A percentile compares a stretch with the other conserved stretches of the same genome.
Conservation (phyloP, 2,888 invertebrate species). For the Temnothorax unifasciatus region DNA sequence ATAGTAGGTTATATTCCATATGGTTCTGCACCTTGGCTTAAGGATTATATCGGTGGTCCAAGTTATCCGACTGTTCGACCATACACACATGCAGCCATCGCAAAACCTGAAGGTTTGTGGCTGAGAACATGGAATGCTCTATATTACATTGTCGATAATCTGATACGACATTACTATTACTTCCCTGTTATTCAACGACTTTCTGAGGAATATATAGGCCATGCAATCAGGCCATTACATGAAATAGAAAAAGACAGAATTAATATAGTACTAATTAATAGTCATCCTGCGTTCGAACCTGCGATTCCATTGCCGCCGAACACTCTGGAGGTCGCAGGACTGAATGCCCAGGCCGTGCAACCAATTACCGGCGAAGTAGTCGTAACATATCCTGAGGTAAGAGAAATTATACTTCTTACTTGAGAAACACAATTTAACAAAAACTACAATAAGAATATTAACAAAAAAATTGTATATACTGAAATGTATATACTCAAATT, state of each 20-base stretch:
- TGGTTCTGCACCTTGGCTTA: slow-evolving; percentile 25
- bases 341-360: background rate
- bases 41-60: slow-evolving; percentile 12
- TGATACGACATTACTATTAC: slow-evolving; percentile 8
- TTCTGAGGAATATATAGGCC: slow-evolving; percentile 11
- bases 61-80: slow-evolving; percentile 28
- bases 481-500: background rate
- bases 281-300: background rate
- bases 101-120: background rate
- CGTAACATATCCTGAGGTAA: background rate
- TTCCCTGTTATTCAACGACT: background rate
- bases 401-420: background rate
- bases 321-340: background rate
- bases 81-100: background rate
- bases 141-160: slow-evolving; percentile 13
- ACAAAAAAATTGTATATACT: background rate
- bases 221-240: slow-evolving; percentile 4
- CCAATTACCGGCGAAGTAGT: background rate
- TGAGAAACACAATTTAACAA: background rate
- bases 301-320: slow-evolving; percentile 36
- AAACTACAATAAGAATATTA: background rate
- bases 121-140: slow-evolving; percentile 17
- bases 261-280: slow-evolving; percentile 25
- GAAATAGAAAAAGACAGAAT: slow-evolving; percentile 27
- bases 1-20: slow-evolving; percentile 15